These are phyloP conservation scores for Tricholaema leucomelas DNA, from an alignment of 2,113 vertebrate genomes.

Conservation along the genomic window DNA sequence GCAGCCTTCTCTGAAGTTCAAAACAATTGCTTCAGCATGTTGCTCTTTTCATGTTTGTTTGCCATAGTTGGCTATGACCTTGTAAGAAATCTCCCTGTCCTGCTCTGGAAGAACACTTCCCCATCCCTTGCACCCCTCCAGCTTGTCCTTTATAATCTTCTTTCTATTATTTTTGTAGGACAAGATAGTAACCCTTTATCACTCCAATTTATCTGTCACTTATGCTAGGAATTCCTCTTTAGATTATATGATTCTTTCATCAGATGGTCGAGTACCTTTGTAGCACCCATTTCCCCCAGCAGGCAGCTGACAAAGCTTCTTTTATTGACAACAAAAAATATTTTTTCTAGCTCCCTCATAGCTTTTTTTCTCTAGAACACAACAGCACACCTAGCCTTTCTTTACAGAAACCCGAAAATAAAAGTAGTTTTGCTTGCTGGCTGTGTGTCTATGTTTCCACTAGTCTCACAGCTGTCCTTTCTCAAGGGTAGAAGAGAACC, in stretches of 20 bases:
- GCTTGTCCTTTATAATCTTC: background rate
- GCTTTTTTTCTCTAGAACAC: background rate
- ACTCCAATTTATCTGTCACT: background rate
- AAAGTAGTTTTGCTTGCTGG: background rate
- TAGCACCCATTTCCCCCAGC: background rate
- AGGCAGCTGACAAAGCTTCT: background rate
- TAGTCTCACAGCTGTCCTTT: background rate
- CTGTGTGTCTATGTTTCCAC: background rate
- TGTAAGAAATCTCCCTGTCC: background rate
- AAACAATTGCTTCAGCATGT: too few relatives aligned
- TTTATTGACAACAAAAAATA: background rate
- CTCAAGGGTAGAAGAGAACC: background rate
- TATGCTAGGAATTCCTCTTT: background rate
- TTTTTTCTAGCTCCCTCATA: background rate
- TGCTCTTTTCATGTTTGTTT: background rate
- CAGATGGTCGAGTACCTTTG: background rate
- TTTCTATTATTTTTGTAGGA: background rate
- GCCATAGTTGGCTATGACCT: background rate
- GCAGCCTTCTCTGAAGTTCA: background rate
- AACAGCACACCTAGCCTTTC: background rate
- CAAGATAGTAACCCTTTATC: background rate
- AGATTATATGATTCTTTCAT: background rate
- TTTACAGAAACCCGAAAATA: background rate
- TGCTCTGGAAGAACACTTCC: background rate
- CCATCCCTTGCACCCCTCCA: too few relatives aligned